Conservation (phyloP, 2,113 vertebrate species). For the Macrotis lagotis region DNA sequence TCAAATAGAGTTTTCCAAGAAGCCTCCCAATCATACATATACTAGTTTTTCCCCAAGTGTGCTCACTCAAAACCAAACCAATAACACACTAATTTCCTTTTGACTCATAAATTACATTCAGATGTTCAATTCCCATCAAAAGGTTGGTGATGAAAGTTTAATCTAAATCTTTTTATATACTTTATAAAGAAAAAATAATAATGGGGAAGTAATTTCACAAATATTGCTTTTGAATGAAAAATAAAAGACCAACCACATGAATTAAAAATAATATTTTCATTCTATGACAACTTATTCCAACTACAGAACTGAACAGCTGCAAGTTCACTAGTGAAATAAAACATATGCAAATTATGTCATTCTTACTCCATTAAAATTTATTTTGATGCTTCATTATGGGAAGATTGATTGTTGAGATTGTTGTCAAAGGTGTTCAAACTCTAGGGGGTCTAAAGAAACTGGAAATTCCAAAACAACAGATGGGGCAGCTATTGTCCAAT, state of each 20-base stretch:
- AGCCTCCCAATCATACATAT: neutral
- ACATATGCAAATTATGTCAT: neutral
- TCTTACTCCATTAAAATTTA: neutral
- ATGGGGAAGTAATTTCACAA: slow-evolving; percentile 6
- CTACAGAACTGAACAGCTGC: neutral
- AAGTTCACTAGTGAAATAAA: neutral
- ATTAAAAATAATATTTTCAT: neutral
- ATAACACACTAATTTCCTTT: neutral
- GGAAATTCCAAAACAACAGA: neutral
- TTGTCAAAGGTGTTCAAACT: neutral
- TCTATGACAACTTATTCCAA: neutral
- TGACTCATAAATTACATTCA: neutral
- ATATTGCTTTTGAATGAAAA: slow-evolving; percentile 17
- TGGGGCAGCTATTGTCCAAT: neutral
- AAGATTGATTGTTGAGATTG: neutral
- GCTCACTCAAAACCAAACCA: slow-evolving; percentile 10
- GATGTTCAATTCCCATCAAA: neutral
- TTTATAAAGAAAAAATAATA: slow-evolving; percentile 42
- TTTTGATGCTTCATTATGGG: neutral
- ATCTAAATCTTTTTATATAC: slow-evolving; percentile 22
- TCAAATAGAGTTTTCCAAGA: slow-evolving; percentile 20
- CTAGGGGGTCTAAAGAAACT: neutral
- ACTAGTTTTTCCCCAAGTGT: neutral
- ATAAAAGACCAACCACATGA: neutral
- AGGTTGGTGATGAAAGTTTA: neutral